phyloP scores from a whole-genome alignment of 2,113 vertebrate species.

The Solenodon paradoxus region DNA sequence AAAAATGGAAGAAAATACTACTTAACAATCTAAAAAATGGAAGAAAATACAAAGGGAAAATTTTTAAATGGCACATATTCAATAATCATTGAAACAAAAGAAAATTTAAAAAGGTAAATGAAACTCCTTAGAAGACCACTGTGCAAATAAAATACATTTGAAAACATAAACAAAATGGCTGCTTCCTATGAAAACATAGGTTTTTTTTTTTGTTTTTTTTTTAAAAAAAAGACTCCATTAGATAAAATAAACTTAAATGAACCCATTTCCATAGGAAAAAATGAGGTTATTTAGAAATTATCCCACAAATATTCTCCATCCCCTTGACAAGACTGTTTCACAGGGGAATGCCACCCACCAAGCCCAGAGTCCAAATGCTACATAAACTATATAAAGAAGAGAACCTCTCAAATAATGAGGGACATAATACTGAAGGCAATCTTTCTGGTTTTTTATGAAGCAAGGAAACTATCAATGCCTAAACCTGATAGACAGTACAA shows the following conservation, averaged over 20 bases:
- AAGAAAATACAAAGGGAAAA: neutral
- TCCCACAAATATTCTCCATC: neutral
- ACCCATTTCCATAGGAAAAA: neutral
- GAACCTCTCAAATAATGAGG: neutral
- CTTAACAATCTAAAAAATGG: neutral
- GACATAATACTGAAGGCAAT: neutral
- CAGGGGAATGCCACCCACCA: neutral
- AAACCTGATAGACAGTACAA: neutral
- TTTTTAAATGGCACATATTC: no score
- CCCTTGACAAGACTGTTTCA: neutral
- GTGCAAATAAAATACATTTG: neutral
- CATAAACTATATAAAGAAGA: neutral
- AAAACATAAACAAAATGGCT: neutral
- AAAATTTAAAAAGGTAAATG: neutral
- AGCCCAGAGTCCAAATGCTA: neutral
- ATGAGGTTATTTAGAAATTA: neutral
- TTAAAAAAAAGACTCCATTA: neutral
- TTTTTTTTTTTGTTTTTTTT: no score
- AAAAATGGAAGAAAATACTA: neutral
- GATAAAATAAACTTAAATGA: neutral
- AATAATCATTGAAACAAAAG: neutral
- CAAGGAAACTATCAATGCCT: neutral
- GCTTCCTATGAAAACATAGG: no score
- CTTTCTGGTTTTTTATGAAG: conserved; percentile 14
- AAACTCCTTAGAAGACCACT: neutral